Evolutionary conservation across 2,113 vertebrate species (phyloP).

Genomic region (Crocuta crocuta): DNA sequence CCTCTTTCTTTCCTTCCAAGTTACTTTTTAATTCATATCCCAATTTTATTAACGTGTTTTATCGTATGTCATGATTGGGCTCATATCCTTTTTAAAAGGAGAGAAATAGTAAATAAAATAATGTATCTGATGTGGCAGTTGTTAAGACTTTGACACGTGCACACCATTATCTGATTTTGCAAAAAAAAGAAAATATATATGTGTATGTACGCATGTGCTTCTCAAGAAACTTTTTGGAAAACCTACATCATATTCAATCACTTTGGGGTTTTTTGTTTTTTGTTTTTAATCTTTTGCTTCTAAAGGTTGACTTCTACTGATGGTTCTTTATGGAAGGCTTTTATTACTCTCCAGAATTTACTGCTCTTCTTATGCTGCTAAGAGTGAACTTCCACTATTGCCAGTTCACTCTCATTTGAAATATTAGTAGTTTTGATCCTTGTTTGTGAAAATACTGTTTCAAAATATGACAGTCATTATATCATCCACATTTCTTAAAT

Average conservation of each 20-base stretch:
- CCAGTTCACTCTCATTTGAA: slow-evolving; percentile 38
- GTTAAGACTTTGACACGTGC: background rate
- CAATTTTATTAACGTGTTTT: slow-evolving; percentile 15
- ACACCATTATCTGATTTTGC: background rate
- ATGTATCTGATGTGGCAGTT: background rate
- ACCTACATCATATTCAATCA: background rate
- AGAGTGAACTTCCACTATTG: slow-evolving; percentile 34
- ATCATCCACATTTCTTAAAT: slow-evolving; percentile 60
- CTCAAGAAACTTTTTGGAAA: background rate
- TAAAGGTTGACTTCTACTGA: background rate
- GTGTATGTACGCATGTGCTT: background rate
- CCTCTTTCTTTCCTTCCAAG: background rate
- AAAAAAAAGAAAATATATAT: background rate
- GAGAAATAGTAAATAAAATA: background rate
- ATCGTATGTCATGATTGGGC: background rate
- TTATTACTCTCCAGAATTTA: slow-evolving; percentile 43
- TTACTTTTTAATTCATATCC: background rate
- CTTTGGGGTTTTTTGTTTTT: background rate
- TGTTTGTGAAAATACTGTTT: slow-evolving; percentile 63
- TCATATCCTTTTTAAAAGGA: background rate
- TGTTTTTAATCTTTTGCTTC: background rate
- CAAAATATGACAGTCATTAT: slow-evolving; percentile 63
- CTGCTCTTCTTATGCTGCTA: background rate
- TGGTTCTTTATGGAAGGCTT: background rate
- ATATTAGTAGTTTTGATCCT: slow-evolving; percentile 48